phyloP scores from a whole-genome alignment of 2,888 invertebrate species.

The Acleris emargana region DNA sequence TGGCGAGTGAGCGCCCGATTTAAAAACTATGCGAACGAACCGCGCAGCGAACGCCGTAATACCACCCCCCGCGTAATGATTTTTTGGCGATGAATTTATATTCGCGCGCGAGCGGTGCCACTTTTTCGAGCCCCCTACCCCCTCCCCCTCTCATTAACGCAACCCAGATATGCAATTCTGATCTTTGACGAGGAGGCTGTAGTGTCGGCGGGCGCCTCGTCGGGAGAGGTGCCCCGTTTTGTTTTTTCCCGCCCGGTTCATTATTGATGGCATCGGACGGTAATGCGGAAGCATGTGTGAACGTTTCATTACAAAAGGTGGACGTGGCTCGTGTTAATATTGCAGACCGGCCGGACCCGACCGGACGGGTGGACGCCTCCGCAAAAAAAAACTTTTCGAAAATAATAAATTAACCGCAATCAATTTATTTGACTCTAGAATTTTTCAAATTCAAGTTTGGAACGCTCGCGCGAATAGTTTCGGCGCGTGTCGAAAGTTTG shows the following conservation, averaged over 20 bases:
- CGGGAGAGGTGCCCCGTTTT: conserved; percentile 82
- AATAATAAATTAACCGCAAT: conserved; percentile 59
- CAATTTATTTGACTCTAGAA: conserved; percentile 41
- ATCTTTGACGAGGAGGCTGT: conserved; percentile 85
- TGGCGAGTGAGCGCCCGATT: conserved; percentile 80
- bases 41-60: conserved; percentile 84
- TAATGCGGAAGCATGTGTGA: conserved; percentile 84
- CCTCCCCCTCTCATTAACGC: conserved; percentile 85
- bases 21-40: conserved; percentile 82
- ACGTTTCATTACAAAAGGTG: conserved; percentile 84
- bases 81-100: conserved; percentile 93
- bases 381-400: conserved; percentile 64
- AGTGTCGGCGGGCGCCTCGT: conserved; percentile 82
- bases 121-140: conserved; percentile 81
- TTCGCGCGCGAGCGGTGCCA: conserved; percentile 86
- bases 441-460: conserved; percentile 26
- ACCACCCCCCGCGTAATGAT: conserved; percentile 92
- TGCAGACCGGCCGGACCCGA: conserved; percentile 81
- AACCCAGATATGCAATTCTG: conserved; percentile 87
- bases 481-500: conserved; percentile 70
- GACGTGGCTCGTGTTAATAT: conserved; percentile 82
- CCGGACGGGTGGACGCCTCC: conserved; percentile 80
- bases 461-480: conserved; percentile 50
- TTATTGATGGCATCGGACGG: conserved; percentile 84
- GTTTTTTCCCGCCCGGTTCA: conserved; percentile 84